Evolutionary conservation across 30 jellyfish, hydroid and myxozoan species (phyloP), one percentile per base, ranked within the genome.

Genomic region (Rhopilema esculentum): DNA sequence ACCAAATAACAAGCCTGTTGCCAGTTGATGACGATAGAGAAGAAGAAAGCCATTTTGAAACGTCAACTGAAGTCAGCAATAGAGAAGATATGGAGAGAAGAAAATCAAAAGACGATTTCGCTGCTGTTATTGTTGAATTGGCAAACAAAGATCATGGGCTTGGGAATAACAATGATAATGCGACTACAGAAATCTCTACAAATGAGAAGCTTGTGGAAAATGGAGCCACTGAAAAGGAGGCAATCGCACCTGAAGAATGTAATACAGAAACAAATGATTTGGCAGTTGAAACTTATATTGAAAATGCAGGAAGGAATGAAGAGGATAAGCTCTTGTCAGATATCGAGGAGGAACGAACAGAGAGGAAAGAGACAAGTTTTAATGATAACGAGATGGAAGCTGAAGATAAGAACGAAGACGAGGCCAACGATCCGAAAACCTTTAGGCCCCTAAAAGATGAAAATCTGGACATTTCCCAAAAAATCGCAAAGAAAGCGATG

Each of bases 71-170:
- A 75, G 32, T 48, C 17, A 32, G 78, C 21, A 26, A 74, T 27
- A 21, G 22, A 16, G 94, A 85, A 40, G 94, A 73, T 7, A 88
- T 20, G 12, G 94, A 73, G 27, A n/a, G 83, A 29, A 32, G 78
- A 64, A 85, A 73, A 48, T 85, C 94, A 51, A 85, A 50, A 69
- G 94, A 85, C 49, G 30, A 32, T 22, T 85, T 85, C 67, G 94
- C 73, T 51, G 88, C 88, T 4, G 94, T 85, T 75, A 31, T 85
- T 85, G 80, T 52, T 70, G 84, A 85, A 66, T 82, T 85, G 19
- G 52, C 26, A 30, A 51, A 25, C 72, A 74, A 75, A 21, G 86
- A 51, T 25, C 7, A 1, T 1, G 64, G 33, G 26, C 29, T 63
- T 8, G 72, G 29, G 27, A 17, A 70, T 27, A 40, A 73, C 70